These are phyloP conservation scores for Tetrax tetrax DNA, from an alignment of 2,113 vertebrate genomes.

Conservation along the genomic window DNA sequence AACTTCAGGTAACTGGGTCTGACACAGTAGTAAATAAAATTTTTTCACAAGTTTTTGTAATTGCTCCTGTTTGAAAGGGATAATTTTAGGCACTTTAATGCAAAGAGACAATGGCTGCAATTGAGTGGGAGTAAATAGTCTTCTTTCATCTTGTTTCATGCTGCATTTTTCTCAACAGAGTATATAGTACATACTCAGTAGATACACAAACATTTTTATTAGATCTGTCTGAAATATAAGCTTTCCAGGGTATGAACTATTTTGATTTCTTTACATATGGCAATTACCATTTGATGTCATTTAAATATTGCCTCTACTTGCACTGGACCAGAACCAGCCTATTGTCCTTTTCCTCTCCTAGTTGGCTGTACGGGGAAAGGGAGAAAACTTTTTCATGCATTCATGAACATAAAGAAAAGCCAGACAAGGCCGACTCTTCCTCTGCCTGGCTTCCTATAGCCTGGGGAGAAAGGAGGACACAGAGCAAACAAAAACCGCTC, in stretches of 20 bases:
- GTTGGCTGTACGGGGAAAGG: background rate
- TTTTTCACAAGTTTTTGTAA: background rate
- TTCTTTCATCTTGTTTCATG: background rate
- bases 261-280: background rate
- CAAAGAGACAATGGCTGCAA: background rate
- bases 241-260: background rate
- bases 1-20: background rate
- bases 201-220: background rate
- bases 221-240: background rate
- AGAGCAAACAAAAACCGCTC: background rate
- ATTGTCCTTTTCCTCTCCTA: background rate
- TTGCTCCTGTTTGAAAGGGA: background rate
- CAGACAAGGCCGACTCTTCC: background rate
- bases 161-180: background rate
- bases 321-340: background rate
- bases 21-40: background rate
- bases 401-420: background rate
- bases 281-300: background rate
- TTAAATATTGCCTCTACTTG: background rate
- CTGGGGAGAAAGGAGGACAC: background rate
- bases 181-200: background rate
- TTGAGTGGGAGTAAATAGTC: background rate
- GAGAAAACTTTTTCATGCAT: background rate
- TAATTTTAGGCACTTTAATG: background rate
- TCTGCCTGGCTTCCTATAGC: background rate